A percentile compares a stretch with the other conserved stretches of the same genome.
phyloP scores from a whole-genome alignment of 1,140 invertebrate genomes.

The Drosophila malerkotliana region DNA sequence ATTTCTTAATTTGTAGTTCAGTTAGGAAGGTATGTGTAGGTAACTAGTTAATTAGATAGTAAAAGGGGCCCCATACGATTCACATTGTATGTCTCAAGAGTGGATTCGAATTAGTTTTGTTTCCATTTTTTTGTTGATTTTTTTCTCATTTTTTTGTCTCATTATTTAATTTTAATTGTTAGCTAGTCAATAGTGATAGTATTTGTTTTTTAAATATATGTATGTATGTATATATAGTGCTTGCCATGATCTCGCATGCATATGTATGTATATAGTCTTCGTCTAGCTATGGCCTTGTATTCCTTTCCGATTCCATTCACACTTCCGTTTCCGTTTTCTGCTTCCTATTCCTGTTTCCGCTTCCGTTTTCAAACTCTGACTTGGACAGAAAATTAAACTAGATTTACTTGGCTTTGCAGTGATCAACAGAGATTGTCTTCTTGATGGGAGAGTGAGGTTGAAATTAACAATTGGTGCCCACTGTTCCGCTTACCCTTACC shows the following conservation, averaged over 20 bases:
- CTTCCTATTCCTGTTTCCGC: not conserved
- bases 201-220: slow-evolving; percentile 9
- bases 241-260: slow-evolving; percentile 20
- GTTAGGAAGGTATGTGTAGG: slow-evolving; percentile 38
- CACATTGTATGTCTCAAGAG: slow-evolving; percentile 66
- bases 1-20: slow-evolving; percentile 14
- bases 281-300: slow-evolving; percentile 38
- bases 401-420: slow-evolving; percentile 30
- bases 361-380: slow-evolving; percentile 22
- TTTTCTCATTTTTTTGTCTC: not conserved
- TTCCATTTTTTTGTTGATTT: slow-evolving; percentile 3
- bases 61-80: slow-evolving; percentile 69
- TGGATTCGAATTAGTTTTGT: slow-evolving; percentile 76
- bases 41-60: slow-evolving; percentile 53
- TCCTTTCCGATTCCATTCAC: slow-evolving; percentile 14
- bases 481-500: slow-evolving; percentile 15
- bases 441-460: slow-evolving; percentile 34
- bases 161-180: slow-evolving; percentile 20
- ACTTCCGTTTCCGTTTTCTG: slow-evolving; percentile 2
- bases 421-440: slow-evolving; percentile 69
- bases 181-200: slow-evolving; percentile 54
- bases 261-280: slow-evolving; percentile 26
- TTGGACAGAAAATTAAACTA: slow-evolving; percentile 22
- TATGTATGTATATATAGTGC: slow-evolving; percentile 25
- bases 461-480: slow-evolving; percentile 5